Base-by-base conservation (phyloP, 2,797 vertebrate species). In the Etheostoma perlongum region DNA sequence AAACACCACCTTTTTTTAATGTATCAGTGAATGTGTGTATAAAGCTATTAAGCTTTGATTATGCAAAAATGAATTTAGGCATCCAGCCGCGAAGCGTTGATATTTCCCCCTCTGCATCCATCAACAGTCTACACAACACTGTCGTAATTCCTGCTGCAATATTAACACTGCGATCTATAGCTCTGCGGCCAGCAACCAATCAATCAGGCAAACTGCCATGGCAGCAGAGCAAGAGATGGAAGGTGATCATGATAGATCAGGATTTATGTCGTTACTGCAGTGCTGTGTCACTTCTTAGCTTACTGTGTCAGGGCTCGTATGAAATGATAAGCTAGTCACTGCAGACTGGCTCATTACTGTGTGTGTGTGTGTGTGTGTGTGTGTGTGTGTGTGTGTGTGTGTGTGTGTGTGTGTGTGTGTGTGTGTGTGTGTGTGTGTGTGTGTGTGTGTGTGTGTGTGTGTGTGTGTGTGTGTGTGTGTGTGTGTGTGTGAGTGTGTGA, bases 81-180 rank as follows among this genome's bases (percentile, higher is more conserved):
- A 74, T 88, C 74, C 81, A 70, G 61, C 74, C n/a, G 42, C 9
- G 42, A 75, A 70, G 66, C 62, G 12, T 69, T 91, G 80, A 88
- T 91, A 82, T 87, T 85, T 87, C 72, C 57, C 79, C 30, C 53
- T 40, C 64, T 12, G 49, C 79, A 83, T 90, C 85, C 81, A 88
- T 92, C 89, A 91, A 27, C 63, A 11, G 57, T 70, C 60, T 42
- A 40, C 53, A 48, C 77, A 58, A 13, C 13, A 36, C 78, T 65
- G 76, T 75, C 76, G 57, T 88, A 76, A 89, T 89, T 85, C 85
- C 81, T n/a, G 10, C 72, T 68, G 79, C 74, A 59, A 76, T 90
- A 86, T 88, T 91, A 90, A 90, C 86, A 79, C 82, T 61, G 4
- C 82, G 89, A 92, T 92, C 85, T 86, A 89, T 88, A 82, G 62